A percentile compares a stretch with the other conserved stretches of the same genome.
These are phyloP conservation scores for Cyprinus carpio DNA, from an alignment of 2,113 vertebrate genomes.

Conservation along the genomic window DNA sequence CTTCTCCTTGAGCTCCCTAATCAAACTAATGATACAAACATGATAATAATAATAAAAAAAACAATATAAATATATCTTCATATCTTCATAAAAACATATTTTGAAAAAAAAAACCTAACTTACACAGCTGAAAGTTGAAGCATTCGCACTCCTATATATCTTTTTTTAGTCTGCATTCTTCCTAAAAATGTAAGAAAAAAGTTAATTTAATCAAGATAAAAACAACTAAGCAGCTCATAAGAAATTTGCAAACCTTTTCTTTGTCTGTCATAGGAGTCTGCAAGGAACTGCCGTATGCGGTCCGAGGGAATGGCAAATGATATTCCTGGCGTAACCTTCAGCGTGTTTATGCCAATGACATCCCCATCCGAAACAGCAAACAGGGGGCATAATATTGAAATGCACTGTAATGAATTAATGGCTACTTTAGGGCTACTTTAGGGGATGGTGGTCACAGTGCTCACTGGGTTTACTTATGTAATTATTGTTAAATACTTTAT, in stretches of 20 bases:
- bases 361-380: slow-evolving; percentile 77
- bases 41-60: not conserved
- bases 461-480: not conserved
- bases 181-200: slow-evolving; percentile 61
- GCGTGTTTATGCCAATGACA: slow-evolving; percentile 85
- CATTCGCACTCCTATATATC: slow-evolving; percentile 82
- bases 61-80: not conserved
- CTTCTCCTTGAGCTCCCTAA: slow-evolving; percentile 75
- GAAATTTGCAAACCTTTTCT: slow-evolving; percentile 69
- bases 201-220: not conserved
- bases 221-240: not conserved
- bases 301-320: slow-evolving; percentile 85
- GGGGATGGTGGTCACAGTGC: not conserved
- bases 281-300: slow-evolving; percentile 80
- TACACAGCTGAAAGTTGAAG: slow-evolving; percentile 80
- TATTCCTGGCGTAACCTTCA: slow-evolving; percentile 84
- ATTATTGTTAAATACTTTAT: not conserved
- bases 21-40: slow-evolving; percentile 69
- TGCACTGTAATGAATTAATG: not conserved
- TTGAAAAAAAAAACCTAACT: slow-evolving; percentile 52
- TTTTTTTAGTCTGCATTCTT: slow-evolving; percentile 73
- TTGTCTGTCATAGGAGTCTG: slow-evolving; percentile 78
- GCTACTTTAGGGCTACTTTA: slow-evolving; percentile 6
- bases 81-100: not conserved
- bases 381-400: slow-evolving; percentile 15